These are phyloP conservation scores for Oryzias javanicus DNA, from an alignment of 2,113 vertebrate genomes.

Conservation along the genomic window DNA sequence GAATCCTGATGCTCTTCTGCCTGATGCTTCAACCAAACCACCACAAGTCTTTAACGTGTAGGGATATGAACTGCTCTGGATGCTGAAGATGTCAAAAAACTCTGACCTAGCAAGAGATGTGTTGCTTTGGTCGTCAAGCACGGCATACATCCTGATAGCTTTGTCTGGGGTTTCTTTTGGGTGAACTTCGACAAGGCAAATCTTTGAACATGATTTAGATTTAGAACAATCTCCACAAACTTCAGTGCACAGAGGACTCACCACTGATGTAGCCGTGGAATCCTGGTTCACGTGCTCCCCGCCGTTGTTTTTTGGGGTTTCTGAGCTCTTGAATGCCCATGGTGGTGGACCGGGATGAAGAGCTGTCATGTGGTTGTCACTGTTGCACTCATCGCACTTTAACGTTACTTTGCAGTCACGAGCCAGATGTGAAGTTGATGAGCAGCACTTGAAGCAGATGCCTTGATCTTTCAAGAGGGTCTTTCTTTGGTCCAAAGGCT, in stretches of 20 bases:
- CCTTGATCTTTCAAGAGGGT: not conserved
- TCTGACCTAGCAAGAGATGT: not conserved
- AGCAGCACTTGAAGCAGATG: constrained; percentile 4
- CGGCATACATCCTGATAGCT: constrained; percentile 2
- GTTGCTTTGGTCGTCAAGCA: constrained; percentile 3
- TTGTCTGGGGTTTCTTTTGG: not conserved
- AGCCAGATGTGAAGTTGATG: not conserved
- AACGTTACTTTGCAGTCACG: not conserved
- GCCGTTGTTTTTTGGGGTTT: not conserved
- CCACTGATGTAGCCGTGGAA: not conserved
- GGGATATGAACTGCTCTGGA: not conserved
- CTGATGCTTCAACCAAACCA: not conserved
- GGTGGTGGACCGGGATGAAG: constrained; percentile 2
- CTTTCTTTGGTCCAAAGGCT: not conserved
- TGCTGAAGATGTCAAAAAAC: constrained; percentile 3
- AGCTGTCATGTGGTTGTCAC: not conserved
- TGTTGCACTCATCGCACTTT: constrained; percentile 3
- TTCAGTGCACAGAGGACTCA: not conserved
- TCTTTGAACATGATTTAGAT: constrained; percentile 4
- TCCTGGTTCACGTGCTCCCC: not conserved
- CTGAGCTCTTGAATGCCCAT: not conserved
- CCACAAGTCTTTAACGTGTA: constrained; percentile 5
- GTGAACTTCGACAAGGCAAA: not conserved
- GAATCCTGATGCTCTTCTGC: constrained; percentile 1
- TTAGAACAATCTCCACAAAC: not conserved